Percentiles rank a stretch among this genome's conserved stretches.
These are phyloP conservation scores for Cottus gobio DNA, from an alignment of 2,113 vertebrate genomes.

Conservation along the genomic window DNA sequence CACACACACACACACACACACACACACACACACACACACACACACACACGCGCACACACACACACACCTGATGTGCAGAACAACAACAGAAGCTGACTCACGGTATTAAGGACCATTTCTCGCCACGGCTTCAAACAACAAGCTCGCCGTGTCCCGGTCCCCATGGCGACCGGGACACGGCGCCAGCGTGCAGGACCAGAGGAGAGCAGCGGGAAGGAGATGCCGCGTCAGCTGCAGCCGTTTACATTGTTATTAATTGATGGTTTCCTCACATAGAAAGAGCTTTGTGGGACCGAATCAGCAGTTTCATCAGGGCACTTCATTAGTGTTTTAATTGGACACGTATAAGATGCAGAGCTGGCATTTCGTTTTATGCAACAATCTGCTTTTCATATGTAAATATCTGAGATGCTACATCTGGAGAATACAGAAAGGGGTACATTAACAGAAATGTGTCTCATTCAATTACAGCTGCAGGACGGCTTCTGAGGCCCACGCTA, in stretches of 20 bases:
- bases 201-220: slow-evolving; percentile 38
- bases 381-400: slow-evolving; percentile 30
- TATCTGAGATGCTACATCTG: slow-evolving; percentile 14
- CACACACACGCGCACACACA: too few species aligned
- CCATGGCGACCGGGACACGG: slow-evolving; percentile 71
- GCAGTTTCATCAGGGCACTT: slow-evolving; percentile 28
- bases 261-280: not conserved
- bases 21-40: too few species aligned
- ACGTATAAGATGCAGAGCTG: slow-evolving; percentile 23
- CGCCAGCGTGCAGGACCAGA: slow-evolving; percentile 49
- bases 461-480: slow-evolving; percentile 31
- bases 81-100: slow-evolving; percentile 48
- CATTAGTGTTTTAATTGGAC: slow-evolving; percentile 33
- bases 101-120: slow-evolving; percentile 49
- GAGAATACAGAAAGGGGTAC: not conserved
- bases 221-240: slow-evolving; percentile 6
- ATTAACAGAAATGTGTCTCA: slow-evolving; percentile 5
- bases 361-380: slow-evolving; percentile 27
- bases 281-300: not conserved
- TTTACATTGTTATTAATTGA: not conserved
- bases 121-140: slow-evolving; percentile 49
- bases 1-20: too few species aligned
- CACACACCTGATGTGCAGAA: slow-evolving; percentile 26
- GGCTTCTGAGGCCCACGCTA: slow-evolving; percentile 29
- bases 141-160: slow-evolving; percentile 38